These are phyloP conservation scores for Asbolus verrucosus DNA, from an alignment of 1,140 invertebrate species.

Conservation along the genomic window DNA sequence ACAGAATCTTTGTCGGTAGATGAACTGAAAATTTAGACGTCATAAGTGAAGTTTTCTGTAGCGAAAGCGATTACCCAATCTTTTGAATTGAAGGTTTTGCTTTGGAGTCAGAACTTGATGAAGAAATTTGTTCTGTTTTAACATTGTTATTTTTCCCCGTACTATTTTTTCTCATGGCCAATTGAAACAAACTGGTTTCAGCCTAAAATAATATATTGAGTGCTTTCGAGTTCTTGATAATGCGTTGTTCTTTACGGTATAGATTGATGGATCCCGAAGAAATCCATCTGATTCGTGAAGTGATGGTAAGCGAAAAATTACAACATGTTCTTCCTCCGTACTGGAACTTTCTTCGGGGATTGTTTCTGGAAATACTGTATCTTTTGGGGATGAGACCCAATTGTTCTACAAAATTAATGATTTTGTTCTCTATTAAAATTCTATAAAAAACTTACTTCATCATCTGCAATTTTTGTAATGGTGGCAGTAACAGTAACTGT, in stretches of 20 bases:
- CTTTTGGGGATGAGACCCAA: slow-evolving; percentile 87
- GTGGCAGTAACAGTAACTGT: slow-evolving; percentile 60
- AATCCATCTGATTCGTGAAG: slow-evolving; percentile 75
- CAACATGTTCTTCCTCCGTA: slow-evolving; percentile 91
- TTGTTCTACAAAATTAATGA: slow-evolving; percentile 66
- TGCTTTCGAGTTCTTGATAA: not conserved
- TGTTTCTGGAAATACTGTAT: slow-evolving; percentile 89
- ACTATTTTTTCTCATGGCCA: slow-evolving; percentile 68
- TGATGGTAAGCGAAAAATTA: slow-evolving; percentile 82
- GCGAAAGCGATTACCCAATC: too few species aligned
- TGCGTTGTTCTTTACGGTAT: slow-evolving; percentile 68
- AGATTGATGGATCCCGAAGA: slow-evolving; percentile 72
- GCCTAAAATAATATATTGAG: slow-evolving; percentile 62
- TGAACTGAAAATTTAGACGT: slow-evolving; percentile 63
- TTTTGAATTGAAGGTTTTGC: slow-evolving; percentile 69
- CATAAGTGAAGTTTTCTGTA: too few species aligned
- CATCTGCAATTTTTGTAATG: slow-evolving; percentile 68
- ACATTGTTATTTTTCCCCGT: slow-evolving; percentile 66
- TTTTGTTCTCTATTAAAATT: slow-evolving; percentile 61
- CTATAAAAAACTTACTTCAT: slow-evolving; percentile 68
- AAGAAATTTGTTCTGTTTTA: slow-evolving; percentile 67
- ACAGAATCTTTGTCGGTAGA: slow-evolving; percentile 69
- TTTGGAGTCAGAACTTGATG: slow-evolving; percentile 66
- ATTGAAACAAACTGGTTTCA: slow-evolving; percentile 72
- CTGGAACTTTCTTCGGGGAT: slow-evolving; percentile 93